These are phyloP conservation scores for Norana najaformis DNA, from an alignment of 2,888 invertebrate species.

Conservation along the genomic window DNA sequence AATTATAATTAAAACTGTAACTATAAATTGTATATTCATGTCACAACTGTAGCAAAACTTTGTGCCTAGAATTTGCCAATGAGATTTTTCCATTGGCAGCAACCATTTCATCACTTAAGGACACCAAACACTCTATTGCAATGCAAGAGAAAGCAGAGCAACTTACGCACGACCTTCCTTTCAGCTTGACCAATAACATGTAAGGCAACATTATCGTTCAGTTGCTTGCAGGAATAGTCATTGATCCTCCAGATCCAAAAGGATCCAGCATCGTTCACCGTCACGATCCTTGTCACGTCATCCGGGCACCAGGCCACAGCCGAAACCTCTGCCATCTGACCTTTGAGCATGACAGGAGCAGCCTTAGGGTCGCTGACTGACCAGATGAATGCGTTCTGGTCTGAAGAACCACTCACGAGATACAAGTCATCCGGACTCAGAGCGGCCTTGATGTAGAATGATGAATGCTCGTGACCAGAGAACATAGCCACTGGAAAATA, in stretches of 20 bases:
- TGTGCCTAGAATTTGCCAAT: no score
- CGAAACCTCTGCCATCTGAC: slow-evolving; percentile 79
- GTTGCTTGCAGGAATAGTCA: background rate
- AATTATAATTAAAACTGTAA: no score
- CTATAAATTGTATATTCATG: no score
- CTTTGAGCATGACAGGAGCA: slow-evolving; percentile 74
- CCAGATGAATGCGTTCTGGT: slow-evolving; percentile 86
- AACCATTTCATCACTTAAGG: no score
- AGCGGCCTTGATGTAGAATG: slow-evolving; percentile 83
- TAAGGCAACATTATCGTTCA: background rate
- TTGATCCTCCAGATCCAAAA: slow-evolving; percentile 41
- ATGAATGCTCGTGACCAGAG: slow-evolving; percentile 76
- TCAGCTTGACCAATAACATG: background rate
- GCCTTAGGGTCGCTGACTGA: slow-evolving; percentile 64
- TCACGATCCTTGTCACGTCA: slow-evolving; percentile 39
- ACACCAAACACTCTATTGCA: no score
- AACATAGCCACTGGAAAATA: slow-evolving; percentile 43
- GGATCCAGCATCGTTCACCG: slow-evolving; percentile 44
- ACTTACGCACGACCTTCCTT: background rate
- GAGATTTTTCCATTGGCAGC: no score
- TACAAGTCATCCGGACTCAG: slow-evolving; percentile 80
- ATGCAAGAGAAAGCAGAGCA: background rate
- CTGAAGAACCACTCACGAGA: slow-evolving; percentile 84
- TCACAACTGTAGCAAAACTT: no score
- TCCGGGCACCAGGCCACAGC: slow-evolving; percentile 45